Conservation (phyloP, 2,888 invertebrate species). For the Philaethria dido region DNA sequence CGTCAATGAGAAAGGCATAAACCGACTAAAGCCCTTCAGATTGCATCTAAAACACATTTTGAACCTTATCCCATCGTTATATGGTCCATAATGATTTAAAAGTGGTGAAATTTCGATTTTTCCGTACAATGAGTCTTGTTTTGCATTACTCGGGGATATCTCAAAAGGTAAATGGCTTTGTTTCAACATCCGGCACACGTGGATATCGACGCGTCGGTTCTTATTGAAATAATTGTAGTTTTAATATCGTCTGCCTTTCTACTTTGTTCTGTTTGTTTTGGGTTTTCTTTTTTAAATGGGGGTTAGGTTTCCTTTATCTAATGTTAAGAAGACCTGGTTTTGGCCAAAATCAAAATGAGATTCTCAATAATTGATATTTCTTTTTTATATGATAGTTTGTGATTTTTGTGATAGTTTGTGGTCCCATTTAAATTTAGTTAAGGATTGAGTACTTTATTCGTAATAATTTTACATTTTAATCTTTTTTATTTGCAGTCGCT, state of each 20-base stretch:
- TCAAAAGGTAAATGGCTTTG: slow-evolving; percentile 69
- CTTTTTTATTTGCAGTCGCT: no score
- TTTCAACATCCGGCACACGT: slow-evolving; percentile 77
- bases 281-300: slow-evolving; percentile 27
- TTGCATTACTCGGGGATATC: slow-evolving; percentile 71
- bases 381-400: no score
- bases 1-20: slow-evolving; percentile 67
- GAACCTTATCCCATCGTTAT: slow-evolving; percentile 48
- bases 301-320: neutral
- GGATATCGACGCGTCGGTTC: slow-evolving; percentile 56
- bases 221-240: slow-evolving; percentile 57
- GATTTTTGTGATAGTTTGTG: no score
- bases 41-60: slow-evolving; percentile 48
- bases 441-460: no score
- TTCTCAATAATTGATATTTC: neutral
- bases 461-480: no score
- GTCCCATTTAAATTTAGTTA: no score
- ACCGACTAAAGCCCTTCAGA: slow-evolving; percentile 54
- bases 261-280: slow-evolving; percentile 44
- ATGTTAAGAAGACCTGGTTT: neutral
- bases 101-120: slow-evolving; percentile 41
- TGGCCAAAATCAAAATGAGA: no score
- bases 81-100: slow-evolving; percentile 42
- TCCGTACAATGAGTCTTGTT: slow-evolving; percentile 57
- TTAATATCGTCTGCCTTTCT: slow-evolving; percentile 46